Base-by-base conservation (phyloP, 2,888 invertebrate genomes). In the Pammene aurita region DNA sequence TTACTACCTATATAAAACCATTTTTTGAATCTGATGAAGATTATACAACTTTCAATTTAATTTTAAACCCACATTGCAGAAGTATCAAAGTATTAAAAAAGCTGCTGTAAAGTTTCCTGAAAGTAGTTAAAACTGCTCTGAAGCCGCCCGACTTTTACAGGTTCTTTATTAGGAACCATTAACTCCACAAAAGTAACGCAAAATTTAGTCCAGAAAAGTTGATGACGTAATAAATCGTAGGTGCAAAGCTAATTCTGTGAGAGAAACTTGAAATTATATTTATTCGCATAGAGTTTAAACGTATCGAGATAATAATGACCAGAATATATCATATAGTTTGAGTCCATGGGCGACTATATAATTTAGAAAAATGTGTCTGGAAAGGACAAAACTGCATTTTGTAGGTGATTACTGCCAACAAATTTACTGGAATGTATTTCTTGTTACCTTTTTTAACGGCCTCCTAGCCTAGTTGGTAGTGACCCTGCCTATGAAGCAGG, bases 81-180 rank as follows among this genome's bases (percentile, higher is more conserved):
- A 35, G 11, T 34, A 48, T 48, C 7, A 14, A 52, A 58, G 14
- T 52, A 35, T 35, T 38, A 54, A 35, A 34, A 6, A 67, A 60
- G n/a, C 18, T 44, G 46, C 54, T 13, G 38, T 7, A 50, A 66
- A 58, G 41, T 58, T 67, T 54, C 26, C 60, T 14, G n/a, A 44
- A 55, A 58, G 16, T 34, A 54, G 42, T 58, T 66, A 68, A 54
- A 48, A 70, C 50, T 65, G 16, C 42, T 26, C 52, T 34, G 41
- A 54, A 38, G 11, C 13, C 38, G 42, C 14, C 48, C 14, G 41
- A 57, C 26, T 56, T 56, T 56, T 67, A 55, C 62, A 56, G 48
- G 48, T 61, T 55, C 55, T 55, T 65, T 65, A 60, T 58, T 60
- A 65, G 38, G 14, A 38, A 55, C 52, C 52, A 66, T 69, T 66